Evolutionary conservation across 2,797 vertebrate genomes (phyloP), one percentile per base, ranked within the genome.

Genomic region (Sebastes umbrosus): DNA sequence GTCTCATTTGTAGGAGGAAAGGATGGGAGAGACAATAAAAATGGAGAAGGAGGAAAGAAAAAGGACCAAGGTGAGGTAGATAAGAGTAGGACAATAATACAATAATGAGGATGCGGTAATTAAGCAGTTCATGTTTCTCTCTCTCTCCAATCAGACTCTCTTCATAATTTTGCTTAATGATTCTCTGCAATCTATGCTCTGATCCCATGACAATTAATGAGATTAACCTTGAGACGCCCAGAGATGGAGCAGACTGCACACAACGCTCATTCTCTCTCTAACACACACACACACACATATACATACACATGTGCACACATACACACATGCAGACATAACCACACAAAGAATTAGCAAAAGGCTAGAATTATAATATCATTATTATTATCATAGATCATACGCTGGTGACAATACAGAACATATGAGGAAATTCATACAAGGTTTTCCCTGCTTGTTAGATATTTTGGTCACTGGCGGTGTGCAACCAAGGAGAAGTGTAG

Each of bases 161-260:
- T 74, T 82, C 58, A 84, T 87, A 85, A 82, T 90, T 85, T 83
- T 71, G 64, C 69, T 76, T 90, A 82, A 90, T 89, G 86, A 84
- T 75, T 83, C 62, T 73, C 63, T 76, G 27, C 59, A 64, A 67
- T 87, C 82, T 87, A 66, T 39, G 76, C 73, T 84, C 80, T 85
- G 82, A 86, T 86, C 71, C 64, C 73, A 62, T 69, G 82, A 81
- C 71, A 90, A 66, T 77, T 92, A 90, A 91, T 90, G 77, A 79
- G 70, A 92, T 91, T 89, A 93, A 93, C 90, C 86, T 93, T 92
- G 86, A 90, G 84, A 80, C 1, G 3, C 57, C 75, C 36, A 72
- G 59, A 79, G 60, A 82, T 59, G 63, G 62, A 84, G 29, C 29
- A 59, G 43, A 59, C 65, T 65, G 60, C 29, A 70, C 60, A 63